Conservation (phyloP, 2,888 invertebrate species). For the Oeneis ivallda region DNA sequence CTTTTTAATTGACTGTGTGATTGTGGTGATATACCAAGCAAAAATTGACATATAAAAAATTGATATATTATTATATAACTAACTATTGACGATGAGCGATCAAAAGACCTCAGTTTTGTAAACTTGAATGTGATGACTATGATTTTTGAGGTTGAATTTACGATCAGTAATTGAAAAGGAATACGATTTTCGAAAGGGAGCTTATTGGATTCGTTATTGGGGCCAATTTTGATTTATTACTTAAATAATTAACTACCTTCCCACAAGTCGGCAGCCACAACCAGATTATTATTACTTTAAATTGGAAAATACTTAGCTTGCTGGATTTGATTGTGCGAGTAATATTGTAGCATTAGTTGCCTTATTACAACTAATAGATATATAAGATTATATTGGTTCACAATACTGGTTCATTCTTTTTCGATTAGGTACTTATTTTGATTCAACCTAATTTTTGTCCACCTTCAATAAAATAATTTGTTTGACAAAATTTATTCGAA, state of each 20-base stretch:
- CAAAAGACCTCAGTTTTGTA: conserved; percentile 1
- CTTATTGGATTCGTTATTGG: conserved; percentile 25
- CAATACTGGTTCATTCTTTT: neutral
- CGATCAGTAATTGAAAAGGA: conserved; percentile 28
- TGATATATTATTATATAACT: too few species aligned
- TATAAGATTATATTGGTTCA: neutral
- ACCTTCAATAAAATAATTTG: too few species aligned
- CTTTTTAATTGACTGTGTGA: too few species aligned
- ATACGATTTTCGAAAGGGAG: conserved; percentile 20
- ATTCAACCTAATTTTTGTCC: neutral
- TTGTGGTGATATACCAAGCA: too few species aligned
- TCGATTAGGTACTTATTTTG: neutral
- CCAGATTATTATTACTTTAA: conserved; percentile 21
- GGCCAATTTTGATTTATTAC: conserved; percentile 35
- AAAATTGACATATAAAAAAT: too few species aligned
- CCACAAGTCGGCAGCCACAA: conserved; percentile 14
- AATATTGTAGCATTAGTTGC: neutral
- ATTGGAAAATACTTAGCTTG: conserved; percentile 25
- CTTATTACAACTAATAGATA: neutral
- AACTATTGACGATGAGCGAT: too few species aligned
- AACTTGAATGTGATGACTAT: conserved; percentile 15
- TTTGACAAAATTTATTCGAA: too few species aligned
- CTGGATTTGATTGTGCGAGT: conserved; percentile 17
- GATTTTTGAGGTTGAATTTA: conserved; percentile 24
- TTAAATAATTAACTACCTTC: conserved; percentile 32